Percentiles rank a stretch among this genome's conserved stretches.
phyloP scores from a whole-genome alignment of 2,113 vertebrate species.

The Tenrec ecaudatus region DNA sequence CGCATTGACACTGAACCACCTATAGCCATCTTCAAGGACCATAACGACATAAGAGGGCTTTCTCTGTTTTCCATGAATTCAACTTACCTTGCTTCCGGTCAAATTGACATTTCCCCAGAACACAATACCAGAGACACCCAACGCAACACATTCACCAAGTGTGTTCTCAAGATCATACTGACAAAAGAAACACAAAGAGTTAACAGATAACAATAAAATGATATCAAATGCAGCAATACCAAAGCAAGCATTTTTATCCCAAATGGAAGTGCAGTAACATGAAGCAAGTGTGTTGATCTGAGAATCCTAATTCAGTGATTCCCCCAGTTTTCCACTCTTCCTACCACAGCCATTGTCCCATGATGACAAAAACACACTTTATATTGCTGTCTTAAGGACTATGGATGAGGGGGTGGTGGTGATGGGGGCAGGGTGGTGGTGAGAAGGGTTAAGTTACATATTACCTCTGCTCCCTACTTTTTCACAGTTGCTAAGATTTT shows the following conservation, averaged over 20 bases:
- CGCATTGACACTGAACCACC: too few relatives aligned
- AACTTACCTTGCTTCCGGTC: constrained; percentile 87
- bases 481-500: neutral
- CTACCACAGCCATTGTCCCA: neutral
- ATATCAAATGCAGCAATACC: neutral
- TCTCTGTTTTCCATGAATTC: constrained; percentile 51
- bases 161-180: constrained; percentile 91
- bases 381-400: constrained; percentile 47
- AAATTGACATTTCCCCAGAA: constrained; percentile 91
- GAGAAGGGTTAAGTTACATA: too few relatives aligned
- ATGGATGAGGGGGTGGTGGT: constrained; percentile 28
- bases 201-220: neutral
- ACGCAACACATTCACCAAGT: constrained; percentile 90
- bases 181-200: constrained; percentile 40
- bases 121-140: constrained; percentile 89
- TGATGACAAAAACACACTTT: constrained; percentile 1
- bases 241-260: constrained; percentile 9
- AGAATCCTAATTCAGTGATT: neutral
- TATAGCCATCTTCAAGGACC: neutral
- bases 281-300: neutral
- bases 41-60: constrained; percentile 13
- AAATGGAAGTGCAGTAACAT: too few relatives aligned
- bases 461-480: neutral
- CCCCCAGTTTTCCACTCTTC: neutral
- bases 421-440: too few relatives aligned